Conservation (phyloP, 2,888 invertebrate species). For the Ecliptopera silaceata region DNA sequence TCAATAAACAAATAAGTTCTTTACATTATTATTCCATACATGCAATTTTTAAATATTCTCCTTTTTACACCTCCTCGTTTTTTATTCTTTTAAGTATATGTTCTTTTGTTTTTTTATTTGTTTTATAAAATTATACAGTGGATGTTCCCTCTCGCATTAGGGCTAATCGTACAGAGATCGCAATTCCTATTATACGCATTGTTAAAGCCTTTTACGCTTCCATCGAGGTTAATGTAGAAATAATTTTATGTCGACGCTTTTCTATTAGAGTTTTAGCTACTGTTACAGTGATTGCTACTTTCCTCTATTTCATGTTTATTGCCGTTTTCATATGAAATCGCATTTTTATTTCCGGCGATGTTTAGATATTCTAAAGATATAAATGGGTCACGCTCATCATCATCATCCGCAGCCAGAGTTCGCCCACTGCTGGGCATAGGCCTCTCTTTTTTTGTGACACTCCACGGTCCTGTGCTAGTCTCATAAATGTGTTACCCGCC, state of each 20-base stretch:
- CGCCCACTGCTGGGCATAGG: too few relatives aligned
- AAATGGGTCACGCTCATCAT: too few relatives aligned
- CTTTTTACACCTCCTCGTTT: too few relatives aligned
- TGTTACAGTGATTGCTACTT: not conserved
- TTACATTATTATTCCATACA: too few relatives aligned
- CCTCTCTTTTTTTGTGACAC: too few relatives aligned
- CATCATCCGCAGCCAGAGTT: too few relatives aligned
- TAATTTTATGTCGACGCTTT: constrained; percentile 27
- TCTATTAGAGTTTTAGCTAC: constrained; percentile 12
- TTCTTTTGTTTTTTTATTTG: constrained; percentile 18
- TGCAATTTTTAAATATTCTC: too few relatives aligned
- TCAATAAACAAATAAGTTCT: too few relatives aligned
- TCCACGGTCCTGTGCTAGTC: too few relatives aligned
- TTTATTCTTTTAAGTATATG: not conserved
- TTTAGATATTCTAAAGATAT: too few relatives aligned
- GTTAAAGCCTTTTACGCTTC: constrained; percentile 25
- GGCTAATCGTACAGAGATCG: constrained; percentile 41
- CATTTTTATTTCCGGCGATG: not conserved
- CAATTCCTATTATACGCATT: constrained; percentile 41
- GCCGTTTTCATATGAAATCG: not conserved
- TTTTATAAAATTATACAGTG: constrained; percentile 41
- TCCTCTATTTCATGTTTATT: not conserved
- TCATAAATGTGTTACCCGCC: too few relatives aligned
- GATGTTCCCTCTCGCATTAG: constrained; percentile 39
- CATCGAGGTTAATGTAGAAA: constrained; percentile 33